Conservation (phyloP, 2,113 vertebrate species). For the Campylomormyrus tamandua region DNA sequence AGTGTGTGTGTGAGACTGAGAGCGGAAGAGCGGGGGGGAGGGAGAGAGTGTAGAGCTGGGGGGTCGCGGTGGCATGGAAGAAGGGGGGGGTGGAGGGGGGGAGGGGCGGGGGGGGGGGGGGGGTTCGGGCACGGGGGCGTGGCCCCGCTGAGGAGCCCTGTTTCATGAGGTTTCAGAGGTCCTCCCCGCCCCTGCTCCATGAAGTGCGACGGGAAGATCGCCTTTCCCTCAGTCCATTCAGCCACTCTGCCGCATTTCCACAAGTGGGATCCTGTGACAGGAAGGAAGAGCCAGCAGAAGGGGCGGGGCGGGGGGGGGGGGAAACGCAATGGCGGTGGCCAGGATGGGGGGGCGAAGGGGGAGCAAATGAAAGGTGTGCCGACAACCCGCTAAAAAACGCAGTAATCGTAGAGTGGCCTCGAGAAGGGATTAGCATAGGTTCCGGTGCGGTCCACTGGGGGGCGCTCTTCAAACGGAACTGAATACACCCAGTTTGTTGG, state of each 20-base stretch:
- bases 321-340: constrained; percentile 44
- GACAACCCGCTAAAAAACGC: constrained; percentile 36
- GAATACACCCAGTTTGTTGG: neutral
- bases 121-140: neutral
- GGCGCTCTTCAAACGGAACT: neutral
- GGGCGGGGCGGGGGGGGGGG: constrained; percentile 35
- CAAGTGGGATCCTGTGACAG: constrained; percentile 52
- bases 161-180: neutral
- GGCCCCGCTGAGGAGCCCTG: too few relatives aligned
- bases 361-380: constrained; percentile 32
- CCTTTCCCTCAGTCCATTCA: constrained; percentile 52
- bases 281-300: constrained; percentile 38
- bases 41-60: too few relatives aligned
- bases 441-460: neutral
- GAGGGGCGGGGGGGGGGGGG: neutral
- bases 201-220: constrained; percentile 40
- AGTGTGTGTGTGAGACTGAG: too few relatives aligned
- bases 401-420: constrained; percentile 42
- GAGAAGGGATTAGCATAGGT: neutral
- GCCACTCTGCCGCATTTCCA: constrained; percentile 36
- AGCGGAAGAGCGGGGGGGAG: too few relatives aligned
- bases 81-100: too few relatives aligned
- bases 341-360: constrained; percentile 24
- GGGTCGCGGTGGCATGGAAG: too few relatives aligned
- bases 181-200: neutral